Evolutionary conservation across 2,113 vertebrate genomes (phyloP), one percentile per base, ranked within the genome.

Genomic region (Neotoma lepida): DNA sequence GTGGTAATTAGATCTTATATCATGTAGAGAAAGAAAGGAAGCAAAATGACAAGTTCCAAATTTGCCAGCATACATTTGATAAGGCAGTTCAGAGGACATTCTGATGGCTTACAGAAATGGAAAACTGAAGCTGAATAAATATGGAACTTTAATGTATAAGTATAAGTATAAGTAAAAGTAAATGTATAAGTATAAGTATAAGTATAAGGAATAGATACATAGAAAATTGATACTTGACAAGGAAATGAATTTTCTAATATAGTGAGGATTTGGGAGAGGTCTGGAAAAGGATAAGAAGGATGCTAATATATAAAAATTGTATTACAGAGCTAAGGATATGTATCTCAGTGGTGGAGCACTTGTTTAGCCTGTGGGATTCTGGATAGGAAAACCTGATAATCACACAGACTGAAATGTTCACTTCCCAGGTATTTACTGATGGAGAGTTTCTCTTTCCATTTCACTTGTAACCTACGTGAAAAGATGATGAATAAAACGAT

Each of bases 1-100:
- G 96, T 78, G 87, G 68, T 92, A 97, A 97, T 95, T 51, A 95
- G 77, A 84, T 88, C 89, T 89, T 66, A 81, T 28, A 70, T 85
- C 64, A 88, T n/a, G 26, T 39, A 68, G 33, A 95, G 73, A 61
- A 78, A 88, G 80, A 93, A 94, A 96, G 39, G 74, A 95, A 71
- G 51, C 46, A 84, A 94, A 85, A 9, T n/a, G 61, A 89, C 91
- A 95, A 46, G 70, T 76, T 91, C 66, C 86, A 89, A 64, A 95
- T 95, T 71, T 95, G 71, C 76, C 73, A 93, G 26, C 9, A 6
- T 89, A 90, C 58, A 92, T 35, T 63, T 12, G 80, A 90, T 58
- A 95, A 93, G 74, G 68, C 35, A 78, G 28, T 77, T n/a, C n/a
- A 80, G 39, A 86, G 22, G 80, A 97, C 89, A 94, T 89, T 92